phyloP scores from a whole-genome alignment of 2,113 vertebrate species.

The Platysternon megacephalum region DNA sequence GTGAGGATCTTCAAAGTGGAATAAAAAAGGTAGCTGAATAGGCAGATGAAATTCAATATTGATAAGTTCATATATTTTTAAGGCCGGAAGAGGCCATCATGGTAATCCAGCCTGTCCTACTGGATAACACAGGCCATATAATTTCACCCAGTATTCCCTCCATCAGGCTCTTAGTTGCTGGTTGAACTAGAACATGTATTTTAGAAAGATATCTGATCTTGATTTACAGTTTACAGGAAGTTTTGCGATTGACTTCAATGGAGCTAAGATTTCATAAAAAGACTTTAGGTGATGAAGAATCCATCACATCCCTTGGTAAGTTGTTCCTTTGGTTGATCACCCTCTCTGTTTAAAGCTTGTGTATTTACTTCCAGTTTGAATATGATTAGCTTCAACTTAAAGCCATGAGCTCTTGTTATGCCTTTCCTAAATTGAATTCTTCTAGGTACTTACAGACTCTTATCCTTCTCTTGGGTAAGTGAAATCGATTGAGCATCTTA shows the following conservation, averaged over 20 bases:
- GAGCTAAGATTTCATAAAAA: constrained; percentile 42
- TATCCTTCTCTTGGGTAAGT: neutral
- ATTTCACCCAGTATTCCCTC: constrained; percentile 23
- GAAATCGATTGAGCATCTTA: neutral
- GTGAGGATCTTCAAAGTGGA: neutral
- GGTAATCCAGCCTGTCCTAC: neutral
- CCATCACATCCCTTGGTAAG: neutral
- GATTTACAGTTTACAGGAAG: neutral
- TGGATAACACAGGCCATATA: neutral
- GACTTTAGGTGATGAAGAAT: neutral
- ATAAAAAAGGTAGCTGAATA: neutral
- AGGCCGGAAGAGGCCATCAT: neutral
- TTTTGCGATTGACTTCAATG: constrained; percentile 9
- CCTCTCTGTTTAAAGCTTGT: neutral
- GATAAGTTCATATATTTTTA: neutral
- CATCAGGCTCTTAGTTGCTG: neutral
- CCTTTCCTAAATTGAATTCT: neutral
- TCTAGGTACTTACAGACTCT: neutral
- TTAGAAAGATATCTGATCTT: constrained; percentile 17
- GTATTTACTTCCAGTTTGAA: neutral
- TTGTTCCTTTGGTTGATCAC: constrained; percentile 2
- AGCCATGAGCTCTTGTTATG: neutral
- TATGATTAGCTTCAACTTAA: neutral
- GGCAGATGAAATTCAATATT: neutral
- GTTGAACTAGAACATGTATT: neutral